A percentile compares a stretch with the other conserved stretches of the same genome.
Evolutionary conservation across 2,888 invertebrate genomes (phyloP).

Genomic region (Isoperla grammatica): DNA sequence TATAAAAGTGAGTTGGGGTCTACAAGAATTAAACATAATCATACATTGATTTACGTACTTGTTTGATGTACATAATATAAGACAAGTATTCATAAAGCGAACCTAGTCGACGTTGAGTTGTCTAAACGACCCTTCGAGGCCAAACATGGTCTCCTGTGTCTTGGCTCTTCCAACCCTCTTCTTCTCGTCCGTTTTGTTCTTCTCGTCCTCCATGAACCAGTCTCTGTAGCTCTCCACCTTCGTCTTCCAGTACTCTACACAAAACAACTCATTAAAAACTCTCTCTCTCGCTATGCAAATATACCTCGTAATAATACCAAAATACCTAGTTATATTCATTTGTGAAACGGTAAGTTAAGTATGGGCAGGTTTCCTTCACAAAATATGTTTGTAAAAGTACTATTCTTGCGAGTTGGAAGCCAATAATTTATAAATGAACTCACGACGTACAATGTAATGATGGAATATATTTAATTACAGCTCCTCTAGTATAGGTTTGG

Average conservation of each 20-base stretch:
- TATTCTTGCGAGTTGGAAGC: neutral
- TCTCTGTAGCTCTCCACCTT: conserved; percentile 48
- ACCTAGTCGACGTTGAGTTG: conserved; percentile 47
- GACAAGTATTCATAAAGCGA: too few relatives aligned
- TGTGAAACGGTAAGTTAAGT: too few relatives aligned
- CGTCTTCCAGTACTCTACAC: conserved; percentile 42
- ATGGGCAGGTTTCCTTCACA: neutral
- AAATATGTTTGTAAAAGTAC: neutral
- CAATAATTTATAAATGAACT: neutral
- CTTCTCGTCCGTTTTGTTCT: conserved; percentile 47
- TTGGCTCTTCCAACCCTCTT: conserved; percentile 50
- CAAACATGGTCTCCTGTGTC: conserved; percentile 50
- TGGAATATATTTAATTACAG: too few relatives aligned
- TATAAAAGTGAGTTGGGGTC: too few relatives aligned
- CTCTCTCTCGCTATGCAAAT: neutral
- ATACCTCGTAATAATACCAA: neutral
- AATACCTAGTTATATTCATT: too few relatives aligned
- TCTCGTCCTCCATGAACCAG: conserved; percentile 50
- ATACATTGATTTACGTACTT: too few relatives aligned
- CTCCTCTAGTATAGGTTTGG: too few relatives aligned
- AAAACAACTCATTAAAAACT: neutral
- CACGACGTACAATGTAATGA: too few relatives aligned
- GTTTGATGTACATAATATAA: too few relatives aligned
- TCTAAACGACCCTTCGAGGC: conserved; percentile 51
- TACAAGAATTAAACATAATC: too few relatives aligned